These are phyloP conservation scores for Linurgus olivaceus DNA, from an alignment of 2,797 vertebrate genomes.

Conservation along the genomic window DNA sequence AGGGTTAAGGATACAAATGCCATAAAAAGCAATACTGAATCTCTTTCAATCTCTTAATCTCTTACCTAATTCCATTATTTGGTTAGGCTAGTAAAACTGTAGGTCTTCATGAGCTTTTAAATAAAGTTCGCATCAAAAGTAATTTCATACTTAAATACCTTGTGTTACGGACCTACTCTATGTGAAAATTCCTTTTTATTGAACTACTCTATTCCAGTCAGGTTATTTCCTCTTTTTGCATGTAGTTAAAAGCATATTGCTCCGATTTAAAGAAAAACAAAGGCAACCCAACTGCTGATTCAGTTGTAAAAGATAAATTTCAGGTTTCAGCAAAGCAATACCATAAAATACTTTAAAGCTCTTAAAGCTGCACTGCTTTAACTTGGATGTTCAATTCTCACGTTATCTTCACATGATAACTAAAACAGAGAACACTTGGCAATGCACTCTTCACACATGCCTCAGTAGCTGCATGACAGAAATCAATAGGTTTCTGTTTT, in stretches of 20 bases:
- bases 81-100: not conserved
- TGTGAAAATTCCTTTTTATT: not conserved
- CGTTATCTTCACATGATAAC: not conserved
- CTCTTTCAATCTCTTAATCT: not conserved
- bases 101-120: not conserved
- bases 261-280: not conserved
- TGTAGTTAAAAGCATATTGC: not conserved
- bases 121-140: not conserved
- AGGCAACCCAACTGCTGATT: not conserved
- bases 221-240: not conserved
- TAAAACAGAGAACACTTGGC: not conserved
- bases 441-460: not conserved
- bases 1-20: not conserved
- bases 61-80: not conserved
- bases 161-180: not conserved
- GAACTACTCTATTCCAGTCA: not conserved
- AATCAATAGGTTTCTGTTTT: not conserved
- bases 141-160: not conserved
- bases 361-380: not conserved
- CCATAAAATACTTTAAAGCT: not conserved
- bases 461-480: not conserved
- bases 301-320: not conserved
- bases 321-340: not conserved
- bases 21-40: not conserved
- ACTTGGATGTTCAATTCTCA: not conserved